Percentiles rank a stretch among this genome's conserved stretches.
Evolutionary conservation across 2,888 invertebrate genomes (phyloP).

Genomic region (Digitonthophagus gazella): DNA sequence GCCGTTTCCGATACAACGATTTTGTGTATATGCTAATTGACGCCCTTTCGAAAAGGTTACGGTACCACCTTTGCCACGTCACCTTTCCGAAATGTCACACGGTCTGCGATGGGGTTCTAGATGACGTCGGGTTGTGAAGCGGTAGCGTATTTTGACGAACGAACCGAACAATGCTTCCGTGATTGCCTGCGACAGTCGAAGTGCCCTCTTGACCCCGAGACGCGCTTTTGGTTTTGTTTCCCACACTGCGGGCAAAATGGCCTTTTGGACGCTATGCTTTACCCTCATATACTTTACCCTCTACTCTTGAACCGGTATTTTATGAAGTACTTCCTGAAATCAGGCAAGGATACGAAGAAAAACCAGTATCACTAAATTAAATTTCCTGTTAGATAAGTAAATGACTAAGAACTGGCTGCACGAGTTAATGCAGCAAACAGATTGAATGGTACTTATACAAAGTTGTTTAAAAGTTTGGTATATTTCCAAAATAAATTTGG

Average conservation of each 20-base stretch:
- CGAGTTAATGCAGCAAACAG: too few species aligned
- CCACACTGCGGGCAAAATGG: not conserved
- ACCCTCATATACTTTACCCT: not conserved
- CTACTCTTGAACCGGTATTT: too few species aligned
- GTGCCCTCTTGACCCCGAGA: not conserved
- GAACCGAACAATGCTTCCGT: not conserved
- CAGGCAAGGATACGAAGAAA: too few species aligned
- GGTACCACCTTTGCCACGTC: not conserved
- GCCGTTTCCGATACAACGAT: not conserved
- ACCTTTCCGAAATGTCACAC: not conserved
- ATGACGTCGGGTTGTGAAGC: not conserved
- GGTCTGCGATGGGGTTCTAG: not conserved
- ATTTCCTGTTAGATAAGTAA: too few species aligned
- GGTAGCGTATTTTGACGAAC: too few species aligned
- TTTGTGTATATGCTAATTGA: not conserved
- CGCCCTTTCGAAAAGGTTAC: not conserved
- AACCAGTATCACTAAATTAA: too few species aligned
- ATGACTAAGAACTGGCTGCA: too few species aligned
- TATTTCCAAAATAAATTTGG: too few species aligned
- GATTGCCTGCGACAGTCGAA: not conserved
- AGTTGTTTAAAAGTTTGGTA: too few species aligned
- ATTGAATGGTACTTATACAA: too few species aligned
- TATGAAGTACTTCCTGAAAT: too few species aligned
- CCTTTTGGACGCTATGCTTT: not conserved
- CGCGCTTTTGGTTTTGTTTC: not conserved